Evolutionary conservation across 2,888 invertebrate genomes (phyloP).

Genomic region (Timema cristinae): DNA sequence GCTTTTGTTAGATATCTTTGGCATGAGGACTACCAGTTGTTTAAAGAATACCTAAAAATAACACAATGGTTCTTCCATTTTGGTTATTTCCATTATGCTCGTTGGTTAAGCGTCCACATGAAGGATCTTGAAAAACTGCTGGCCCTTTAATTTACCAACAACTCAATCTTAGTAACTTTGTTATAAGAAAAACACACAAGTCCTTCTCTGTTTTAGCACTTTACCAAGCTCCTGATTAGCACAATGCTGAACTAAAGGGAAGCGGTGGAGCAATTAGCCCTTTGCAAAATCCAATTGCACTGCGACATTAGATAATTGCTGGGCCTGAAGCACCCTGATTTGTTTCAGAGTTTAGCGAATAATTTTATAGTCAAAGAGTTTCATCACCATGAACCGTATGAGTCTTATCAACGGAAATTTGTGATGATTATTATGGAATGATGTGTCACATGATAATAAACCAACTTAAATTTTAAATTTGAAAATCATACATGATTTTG

Average conservation of each 20-base stretch:
- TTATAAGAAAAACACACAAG: background rate
- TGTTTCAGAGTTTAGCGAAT: background rate
- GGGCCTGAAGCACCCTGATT: background rate
- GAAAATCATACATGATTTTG: too few relatives aligned
- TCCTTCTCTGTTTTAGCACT: background rate
- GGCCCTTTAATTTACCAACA: background rate
- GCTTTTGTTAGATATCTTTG: conserved; percentile 9
- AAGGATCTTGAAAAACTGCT: background rate
- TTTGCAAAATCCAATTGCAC: background rate
- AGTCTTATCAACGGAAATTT: background rate
- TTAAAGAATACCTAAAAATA: conserved; percentile 8
- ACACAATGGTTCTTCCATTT: conserved; percentile 2
- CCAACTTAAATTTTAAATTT: too few relatives aligned
- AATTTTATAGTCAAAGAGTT: background rate
- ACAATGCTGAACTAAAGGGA: background rate
- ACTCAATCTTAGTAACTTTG: background rate
- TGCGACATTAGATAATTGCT: background rate
- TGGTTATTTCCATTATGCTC: background rate
- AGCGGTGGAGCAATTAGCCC: background rate
- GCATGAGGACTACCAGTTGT: background rate
- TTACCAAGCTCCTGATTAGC: background rate
- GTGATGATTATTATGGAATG: background rate
- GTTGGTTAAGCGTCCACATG: background rate
- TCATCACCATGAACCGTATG: background rate
- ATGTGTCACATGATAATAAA: too few relatives aligned